Conservation (phyloP, 2,113 vertebrate genomes). For the Cathartes aura region DNA sequence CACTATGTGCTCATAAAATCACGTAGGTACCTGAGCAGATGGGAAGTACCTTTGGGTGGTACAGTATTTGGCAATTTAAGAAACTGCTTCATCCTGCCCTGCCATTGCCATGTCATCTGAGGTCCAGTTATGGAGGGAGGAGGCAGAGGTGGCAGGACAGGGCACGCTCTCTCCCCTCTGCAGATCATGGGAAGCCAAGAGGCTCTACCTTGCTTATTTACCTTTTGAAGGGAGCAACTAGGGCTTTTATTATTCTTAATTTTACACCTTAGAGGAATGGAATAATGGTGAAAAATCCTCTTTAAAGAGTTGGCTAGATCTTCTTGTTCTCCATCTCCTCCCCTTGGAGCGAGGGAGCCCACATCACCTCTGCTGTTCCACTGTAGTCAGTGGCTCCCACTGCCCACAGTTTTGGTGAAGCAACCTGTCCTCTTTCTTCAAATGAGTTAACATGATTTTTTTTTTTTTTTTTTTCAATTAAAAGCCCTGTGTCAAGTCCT, state of each 20-base stretch:
- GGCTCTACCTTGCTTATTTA: constrained; percentile 17
- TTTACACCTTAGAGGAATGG: constrained; percentile 31
- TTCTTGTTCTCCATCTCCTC: not conserved
- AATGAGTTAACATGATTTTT: not conserved
- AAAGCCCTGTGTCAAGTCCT: not conserved
- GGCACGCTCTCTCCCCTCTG: not conserved
- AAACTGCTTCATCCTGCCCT: not conserved
- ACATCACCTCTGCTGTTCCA: not conserved
- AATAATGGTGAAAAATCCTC: constrained; percentile 9
- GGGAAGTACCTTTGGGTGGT: not conserved
- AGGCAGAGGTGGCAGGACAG: not conserved
- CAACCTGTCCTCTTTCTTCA: not conserved
- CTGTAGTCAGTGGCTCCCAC: not conserved
- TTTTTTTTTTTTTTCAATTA: not conserved
- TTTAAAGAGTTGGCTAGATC: not conserved
- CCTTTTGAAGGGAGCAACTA: not conserved
- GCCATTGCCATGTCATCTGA: not conserved
- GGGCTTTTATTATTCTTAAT: constrained; percentile 1
- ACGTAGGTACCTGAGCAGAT: not conserved
- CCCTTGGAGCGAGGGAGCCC: not conserved
- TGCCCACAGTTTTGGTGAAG: not conserved
- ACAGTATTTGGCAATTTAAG: not conserved
- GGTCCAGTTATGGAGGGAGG: not conserved
- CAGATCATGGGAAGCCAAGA: not conserved
- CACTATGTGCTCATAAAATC: not conserved